These are phyloP conservation scores for Mimachlamys varia DNA, from an alignment of 2,888 invertebrate genomes.

Conservation along the genomic window DNA sequence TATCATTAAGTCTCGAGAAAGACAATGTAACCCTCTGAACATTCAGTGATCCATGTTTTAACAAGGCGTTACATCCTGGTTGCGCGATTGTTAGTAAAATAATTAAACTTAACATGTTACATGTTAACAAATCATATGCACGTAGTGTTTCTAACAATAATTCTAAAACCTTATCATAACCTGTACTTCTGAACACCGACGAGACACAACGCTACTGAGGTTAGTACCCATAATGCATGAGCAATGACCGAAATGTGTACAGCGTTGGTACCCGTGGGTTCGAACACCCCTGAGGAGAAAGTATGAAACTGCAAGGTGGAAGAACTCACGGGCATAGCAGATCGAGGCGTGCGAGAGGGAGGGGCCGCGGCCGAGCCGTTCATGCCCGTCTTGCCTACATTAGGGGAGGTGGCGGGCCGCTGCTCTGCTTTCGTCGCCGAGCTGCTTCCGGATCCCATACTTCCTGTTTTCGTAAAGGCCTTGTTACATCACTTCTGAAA, in stretches of 20 bases:
- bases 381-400: conserved; percentile 41
- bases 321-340: conserved; percentile 48
- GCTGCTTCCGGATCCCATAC: conserved; percentile 43
- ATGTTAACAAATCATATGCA: too few relatives aligned
- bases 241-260: background rate
- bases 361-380: conserved; percentile 41
- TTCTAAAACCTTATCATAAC: too few relatives aligned
- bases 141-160: too few relatives aligned
- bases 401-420: conserved; percentile 47
- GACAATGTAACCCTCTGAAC: too few relatives aligned
- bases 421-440: conserved; percentile 28
- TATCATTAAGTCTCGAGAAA: too few relatives aligned
- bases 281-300: background rate
- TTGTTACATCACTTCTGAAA: conserved; percentile 9
- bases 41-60: too few relatives aligned
- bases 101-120: too few relatives aligned
- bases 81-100: too few relatives aligned
- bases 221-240: background rate
- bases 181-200: background rate
- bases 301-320: background rate
- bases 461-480: background rate
- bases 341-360: conserved; percentile 43
- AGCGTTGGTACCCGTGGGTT: background rate
- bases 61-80: too few relatives aligned
- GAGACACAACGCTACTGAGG: background rate